Evolutionary conservation across 2,888 invertebrate species (phyloP).

Genomic region (Nudaria mundana): DNA sequence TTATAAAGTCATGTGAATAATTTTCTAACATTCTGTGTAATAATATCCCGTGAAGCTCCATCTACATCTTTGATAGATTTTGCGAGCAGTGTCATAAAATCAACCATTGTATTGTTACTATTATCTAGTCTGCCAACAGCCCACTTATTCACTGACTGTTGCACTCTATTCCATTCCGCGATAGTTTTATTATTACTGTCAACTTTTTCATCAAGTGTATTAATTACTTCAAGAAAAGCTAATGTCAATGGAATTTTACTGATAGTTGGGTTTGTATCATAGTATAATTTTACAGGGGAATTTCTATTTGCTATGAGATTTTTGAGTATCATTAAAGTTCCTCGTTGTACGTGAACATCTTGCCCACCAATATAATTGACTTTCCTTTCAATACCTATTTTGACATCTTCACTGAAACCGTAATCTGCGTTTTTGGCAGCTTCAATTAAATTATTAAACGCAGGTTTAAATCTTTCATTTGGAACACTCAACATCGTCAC

Average conservation of each 20-base stretch:
- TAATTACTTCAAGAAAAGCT: constrained; percentile 39
- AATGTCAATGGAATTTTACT: constrained; percentile 32
- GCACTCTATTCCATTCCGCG: neutral
- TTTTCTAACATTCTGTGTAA: neutral
- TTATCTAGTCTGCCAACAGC: neutral
- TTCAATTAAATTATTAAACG: constrained; percentile 40
- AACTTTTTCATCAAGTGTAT: constrained; percentile 13
- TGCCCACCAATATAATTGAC: constrained; percentile 8
- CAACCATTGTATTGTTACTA: neutral
- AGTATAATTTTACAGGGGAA: constrained; percentile 27
- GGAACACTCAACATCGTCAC: constrained; percentile 25
- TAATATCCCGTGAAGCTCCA: neutral
- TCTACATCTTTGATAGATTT: neutral
- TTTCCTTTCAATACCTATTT: neutral
- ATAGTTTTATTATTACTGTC: neutral
- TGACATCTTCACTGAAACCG: constrained; percentile 7
- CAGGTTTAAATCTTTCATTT: constrained; percentile 34
- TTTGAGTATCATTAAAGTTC: constrained; percentile 25
- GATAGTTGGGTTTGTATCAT: constrained; percentile 7
- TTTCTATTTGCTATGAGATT: constrained; percentile 35
- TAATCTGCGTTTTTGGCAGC: constrained; percentile 32
- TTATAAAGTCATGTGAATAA: neutral
- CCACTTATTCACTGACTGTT: neutral
- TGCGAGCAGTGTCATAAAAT: neutral
- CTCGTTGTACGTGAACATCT: constrained; percentile 10